Evolutionary conservation across 2,113 vertebrate genomes (phyloP), one percentile per base, ranked within the genome.

Genomic region (Ibidorhyncha struthersii): DNA sequence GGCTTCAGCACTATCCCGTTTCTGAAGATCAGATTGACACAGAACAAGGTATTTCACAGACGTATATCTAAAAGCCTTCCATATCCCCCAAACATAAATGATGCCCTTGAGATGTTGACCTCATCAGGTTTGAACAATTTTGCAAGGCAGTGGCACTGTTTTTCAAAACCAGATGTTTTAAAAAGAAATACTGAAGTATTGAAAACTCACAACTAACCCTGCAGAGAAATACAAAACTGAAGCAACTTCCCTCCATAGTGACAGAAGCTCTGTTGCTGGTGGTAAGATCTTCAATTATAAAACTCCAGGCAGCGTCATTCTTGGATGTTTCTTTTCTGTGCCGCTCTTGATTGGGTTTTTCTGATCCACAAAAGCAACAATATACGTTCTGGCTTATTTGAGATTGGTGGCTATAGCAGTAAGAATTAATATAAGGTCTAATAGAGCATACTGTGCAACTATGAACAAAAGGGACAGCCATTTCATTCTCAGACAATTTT

Each of bases 1-100:
- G 47, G 47, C 18, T 63, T 12, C 52, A 84, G 65, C 69, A 49
- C 19, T 36, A 2, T 26, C 6, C 12, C 0, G 0, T 82, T 93
- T 90, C 55, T 95, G 55, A 53, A 38, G 58, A 94, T 40, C n/a
- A 72, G 26, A 67, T 65, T 93, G 52, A 86, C 62, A 52, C 4
- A 2, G 86, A 86, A 79, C 18, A 91, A 55, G 32, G 23, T 45
- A 47, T 82, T 74, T 58, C 47, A 63, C 4, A 77, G 53, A 29
- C 36, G 29, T 19, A 26, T 4, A 20, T 38, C 36, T 36, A 76
- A 72, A 74, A 49, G 38, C 17, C 12, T 90, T 84, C 17, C 18
- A n/a, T 15, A 43, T 41, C 14, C 20, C 45, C 53, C 32, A 45
- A 12, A 65, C 32, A 55, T 15, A 53, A 82, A 53, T 36, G 10